phyloP scores from a whole-genome alignment of 2,888 invertebrate species.

The Vesta saturnalis region DNA sequence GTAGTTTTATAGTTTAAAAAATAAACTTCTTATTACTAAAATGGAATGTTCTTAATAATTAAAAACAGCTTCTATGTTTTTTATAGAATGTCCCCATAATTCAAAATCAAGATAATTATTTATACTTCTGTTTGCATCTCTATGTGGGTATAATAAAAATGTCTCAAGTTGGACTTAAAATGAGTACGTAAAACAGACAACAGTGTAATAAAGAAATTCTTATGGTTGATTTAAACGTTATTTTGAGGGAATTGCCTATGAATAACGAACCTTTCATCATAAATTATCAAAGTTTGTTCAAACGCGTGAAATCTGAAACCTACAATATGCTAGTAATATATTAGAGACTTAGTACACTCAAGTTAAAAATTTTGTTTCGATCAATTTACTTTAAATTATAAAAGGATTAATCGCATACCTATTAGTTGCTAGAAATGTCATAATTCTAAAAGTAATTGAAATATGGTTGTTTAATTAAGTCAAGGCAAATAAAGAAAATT shows the following conservation, averaged over 20 bases:
- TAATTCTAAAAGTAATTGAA: not conserved
- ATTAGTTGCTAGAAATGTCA: not conserved
- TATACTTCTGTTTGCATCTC: not conserved
- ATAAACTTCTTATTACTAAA: no score
- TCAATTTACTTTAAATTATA: conserved; percentile 1
- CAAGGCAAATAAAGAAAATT: no score
- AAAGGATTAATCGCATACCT: no score
- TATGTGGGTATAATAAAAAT: conserved; percentile 24
- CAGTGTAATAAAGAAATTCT: conserved; percentile 39
- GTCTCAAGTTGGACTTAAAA: conserved; percentile 21
- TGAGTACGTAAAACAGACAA: conserved; percentile 20
- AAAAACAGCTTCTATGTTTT: no score
- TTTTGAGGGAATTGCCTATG: conserved; percentile 53
- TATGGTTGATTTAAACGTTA: conserved; percentile 50
- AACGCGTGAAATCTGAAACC: conserved; percentile 57
- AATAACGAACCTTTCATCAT: conserved; percentile 55
- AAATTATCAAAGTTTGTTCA: conserved; percentile 57
- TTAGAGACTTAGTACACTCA: conserved; percentile 42
- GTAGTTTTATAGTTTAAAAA: no score
- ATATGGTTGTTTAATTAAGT: no score
- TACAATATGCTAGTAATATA: conserved; percentile 52
- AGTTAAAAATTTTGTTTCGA: conserved; percentile 15
- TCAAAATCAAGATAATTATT: not conserved
- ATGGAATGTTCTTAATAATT: no score
- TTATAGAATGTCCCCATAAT: not conserved